Evolutionary conservation across 2,888 invertebrate genomes (phyloP), one percentile per base, ranked within the genome.

Genomic region (Myopa testacea): DNA sequence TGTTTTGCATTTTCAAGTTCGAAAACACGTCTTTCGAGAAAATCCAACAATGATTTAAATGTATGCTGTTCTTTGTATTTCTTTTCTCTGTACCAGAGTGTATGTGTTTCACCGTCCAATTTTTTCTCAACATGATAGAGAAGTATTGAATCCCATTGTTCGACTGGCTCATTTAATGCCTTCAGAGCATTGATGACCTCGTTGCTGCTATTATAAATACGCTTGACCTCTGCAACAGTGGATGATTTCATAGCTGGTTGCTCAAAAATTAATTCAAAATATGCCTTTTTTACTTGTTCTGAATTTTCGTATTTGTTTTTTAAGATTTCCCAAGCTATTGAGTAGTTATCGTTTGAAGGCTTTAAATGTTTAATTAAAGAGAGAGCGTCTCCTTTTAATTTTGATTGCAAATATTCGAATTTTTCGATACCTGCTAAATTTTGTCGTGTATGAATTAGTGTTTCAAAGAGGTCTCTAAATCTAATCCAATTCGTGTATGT

Each of bases 51-150:
- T 60, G 77, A 72, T 37, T 55, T 16, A 40, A 80, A 78, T 62
- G 79, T 76, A 1, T 50, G 50, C 12, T 7, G 16, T 40, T 79
- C 65, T 19, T 76, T 40, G 5, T 63, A 34, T 38, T 50, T 77
- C 45, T 69, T 58, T 38, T 50, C n/a, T 73, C 77, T 69, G 10
- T 55, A 75, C 78, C 80, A 78, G 4, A 80, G 70, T 14, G 69
- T 74, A 16, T 73, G 71, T 4, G 79, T 74, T 6, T 80, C 79
- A 4, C 58, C 1, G 40, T 79, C 78, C 16, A 79, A n/a, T 40
- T 81, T 80, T 6, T 78, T 78, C 40, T 78, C 76, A 40, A 81
- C 58, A 16, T 74, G 70, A 50, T 67, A 78, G 19, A 79, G 19
- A 16, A 81, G 71, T 14, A 81, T 34, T 50, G 71, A 16, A 58